Percentiles rank a stretch among this genome's conserved stretches.
These are phyloP conservation scores for Pycnonotus jocosus DNA, from an alignment of 2,113 vertebrate species.

Conservation along the genomic window DNA sequence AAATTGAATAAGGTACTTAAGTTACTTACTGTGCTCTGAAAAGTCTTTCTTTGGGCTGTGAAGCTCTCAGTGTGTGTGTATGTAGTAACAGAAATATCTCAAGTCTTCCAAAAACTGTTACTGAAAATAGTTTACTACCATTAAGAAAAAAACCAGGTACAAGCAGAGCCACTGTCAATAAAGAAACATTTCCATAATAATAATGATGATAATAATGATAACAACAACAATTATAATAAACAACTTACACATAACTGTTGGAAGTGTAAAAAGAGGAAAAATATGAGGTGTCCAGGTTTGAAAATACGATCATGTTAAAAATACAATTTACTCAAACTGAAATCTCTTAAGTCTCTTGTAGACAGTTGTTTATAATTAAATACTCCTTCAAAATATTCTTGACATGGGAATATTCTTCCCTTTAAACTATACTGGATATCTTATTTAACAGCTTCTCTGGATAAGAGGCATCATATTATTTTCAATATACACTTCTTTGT, in stretches of 20 bases:
- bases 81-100: background rate
- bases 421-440: background rate
- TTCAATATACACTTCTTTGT: background rate
- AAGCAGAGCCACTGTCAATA: background rate
- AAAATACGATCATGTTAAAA: background rate
- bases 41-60: background rate
- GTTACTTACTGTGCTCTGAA: background rate
- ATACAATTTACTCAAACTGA: background rate
- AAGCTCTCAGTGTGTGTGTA: background rate
- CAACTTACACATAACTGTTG: background rate
- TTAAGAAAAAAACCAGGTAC: background rate
- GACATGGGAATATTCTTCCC: background rate
- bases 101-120: background rate
- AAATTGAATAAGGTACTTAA: background rate
- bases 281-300: background rate
- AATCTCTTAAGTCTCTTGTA: background rate
- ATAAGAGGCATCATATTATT: background rate
- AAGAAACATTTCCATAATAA: background rate
- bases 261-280: background rate
- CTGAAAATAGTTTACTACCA: background rate
- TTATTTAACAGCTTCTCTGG: background rate
- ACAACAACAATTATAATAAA: background rate
- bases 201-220: background rate
- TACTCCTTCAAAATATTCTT: background rate
- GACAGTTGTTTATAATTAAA: background rate